These are phyloP conservation scores for Paraplagusia blochii DNA, from an alignment of 2,113 vertebrate species.

Conservation along the genomic window DNA sequence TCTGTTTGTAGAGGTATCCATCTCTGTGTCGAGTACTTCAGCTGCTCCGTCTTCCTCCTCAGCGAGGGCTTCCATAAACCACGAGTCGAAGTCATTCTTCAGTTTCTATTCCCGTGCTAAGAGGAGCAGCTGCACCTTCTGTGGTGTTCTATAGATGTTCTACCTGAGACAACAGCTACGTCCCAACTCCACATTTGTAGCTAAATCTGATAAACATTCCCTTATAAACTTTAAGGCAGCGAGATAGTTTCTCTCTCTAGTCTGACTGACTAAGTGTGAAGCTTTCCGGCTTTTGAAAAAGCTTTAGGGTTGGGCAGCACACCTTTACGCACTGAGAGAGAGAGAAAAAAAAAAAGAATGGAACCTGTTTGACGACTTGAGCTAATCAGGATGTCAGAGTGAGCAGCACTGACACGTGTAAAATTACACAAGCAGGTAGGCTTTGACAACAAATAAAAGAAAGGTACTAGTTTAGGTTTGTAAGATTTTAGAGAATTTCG, in stretches of 20 bases:
- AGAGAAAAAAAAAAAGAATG: slow-evolving; percentile 1
- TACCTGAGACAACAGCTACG: background rate
- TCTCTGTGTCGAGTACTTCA: slow-evolving; percentile 54
- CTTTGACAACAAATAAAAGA: background rate
- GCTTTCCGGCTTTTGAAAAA: slow-evolving; percentile 47
- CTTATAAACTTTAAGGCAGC: slow-evolving; percentile 13
- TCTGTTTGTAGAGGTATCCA: slow-evolving; percentile 73
- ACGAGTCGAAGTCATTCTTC: slow-evolving; percentile 48
- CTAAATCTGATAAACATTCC: slow-evolving; percentile 14
- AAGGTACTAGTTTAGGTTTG: background rate
- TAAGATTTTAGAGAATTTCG: too few relatives aligned
- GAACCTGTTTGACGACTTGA: slow-evolving; percentile 70
- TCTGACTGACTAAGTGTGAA: slow-evolving; percentile 25
- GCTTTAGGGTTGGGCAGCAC: slow-evolving; percentile 58
- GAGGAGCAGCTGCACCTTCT: too few relatives aligned
- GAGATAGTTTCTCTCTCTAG: slow-evolving; percentile 30
- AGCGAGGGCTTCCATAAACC: slow-evolving; percentile 53
- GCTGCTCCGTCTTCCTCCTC: slow-evolving; percentile 42
- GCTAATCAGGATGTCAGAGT: slow-evolving; percentile 6
- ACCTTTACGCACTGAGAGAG: slow-evolving; percentile 34
- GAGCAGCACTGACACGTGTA: background rate
- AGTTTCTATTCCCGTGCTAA: background rate
- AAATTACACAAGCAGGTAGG: slow-evolving; percentile 13
- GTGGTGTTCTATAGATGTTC: too few relatives aligned
- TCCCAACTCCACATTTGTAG: slow-evolving; percentile 7